A percentile compares a stretch with the other conserved stretches of the same genome.
Conservation (phyloP, 2,113 vertebrate genomes). For the Baryphthengus martii region DNA sequence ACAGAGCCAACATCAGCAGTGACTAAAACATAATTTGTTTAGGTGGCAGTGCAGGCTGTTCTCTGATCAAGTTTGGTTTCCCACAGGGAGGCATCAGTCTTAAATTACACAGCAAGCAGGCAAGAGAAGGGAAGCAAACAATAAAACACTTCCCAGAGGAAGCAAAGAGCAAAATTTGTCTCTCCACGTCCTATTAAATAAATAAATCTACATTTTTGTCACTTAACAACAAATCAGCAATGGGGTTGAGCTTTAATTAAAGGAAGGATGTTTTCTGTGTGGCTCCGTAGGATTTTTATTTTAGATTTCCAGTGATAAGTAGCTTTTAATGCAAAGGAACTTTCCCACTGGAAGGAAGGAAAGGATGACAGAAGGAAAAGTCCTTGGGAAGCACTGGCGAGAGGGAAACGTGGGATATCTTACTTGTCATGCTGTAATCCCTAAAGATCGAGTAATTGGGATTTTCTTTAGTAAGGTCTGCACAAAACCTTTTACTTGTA, state of each 20-base stretch:
- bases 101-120: constrained; percentile 75
- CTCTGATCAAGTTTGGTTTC: constrained; percentile 76
- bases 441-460: neutral
- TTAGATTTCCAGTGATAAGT: neutral
- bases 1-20: constrained; percentile 72
- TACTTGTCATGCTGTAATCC: neutral
- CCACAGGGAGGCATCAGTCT: constrained; percentile 74
- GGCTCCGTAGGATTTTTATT: neutral
- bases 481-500: neutral
- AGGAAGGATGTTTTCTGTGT: neutral
- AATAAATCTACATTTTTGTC: constrained; percentile 31
- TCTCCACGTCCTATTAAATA: constrained; percentile 30
- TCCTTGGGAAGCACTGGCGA: neutral
- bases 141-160: constrained; percentile 56
- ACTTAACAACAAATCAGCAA: neutral
- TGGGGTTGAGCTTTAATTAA: constrained; percentile 17
- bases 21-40: constrained; percentile 76
- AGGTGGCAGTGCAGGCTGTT: constrained; percentile 71
- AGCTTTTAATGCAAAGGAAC: neutral
- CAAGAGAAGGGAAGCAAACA: constrained; percentile 70
- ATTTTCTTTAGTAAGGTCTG: neutral
- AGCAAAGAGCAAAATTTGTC: constrained; percentile 22
- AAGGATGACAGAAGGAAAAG: neutral
- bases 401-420: neutral
- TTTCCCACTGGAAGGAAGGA: neutral